Base-by-base conservation (phyloP, 2,113 vertebrate species). In the Bubo blakistoni region DNA sequence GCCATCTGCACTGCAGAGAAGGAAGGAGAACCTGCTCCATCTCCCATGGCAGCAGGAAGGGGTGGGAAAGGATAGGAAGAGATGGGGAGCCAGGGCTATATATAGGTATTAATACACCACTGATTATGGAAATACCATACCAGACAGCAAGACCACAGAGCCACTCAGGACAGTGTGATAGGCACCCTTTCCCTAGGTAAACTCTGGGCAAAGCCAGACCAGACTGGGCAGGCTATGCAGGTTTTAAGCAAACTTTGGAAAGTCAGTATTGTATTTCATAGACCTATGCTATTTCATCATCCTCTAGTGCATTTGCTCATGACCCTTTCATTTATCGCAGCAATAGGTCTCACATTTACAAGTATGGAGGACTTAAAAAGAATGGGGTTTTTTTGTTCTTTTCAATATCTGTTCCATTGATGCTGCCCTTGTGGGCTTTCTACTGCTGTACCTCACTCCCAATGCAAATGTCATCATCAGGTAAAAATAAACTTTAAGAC, bases 401-500 rank as follows among this genome's bases (percentile, higher is more conserved):
- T 95, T 94, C 95, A 94, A 69, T 94, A 85, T 92, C 92, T 82
- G 36, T 87, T 95, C 89, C 58, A 66, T 59, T 89, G 95, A 88
- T 91, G 91, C 89, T 92, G 70, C 66, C 86, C 94, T 94, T 82
- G 84, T 92, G 95, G 92, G 95, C 91, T 95, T 92, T 95, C 92
- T 94, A 29, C 74, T 70, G 89, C 89, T 85, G 73, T 88, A 91
- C 91, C 86, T 87, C 88, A 73, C 91, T 96, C 95, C 91, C 95
- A 97, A 96, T 94, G 96, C 96, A 97, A 96, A 97, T 97, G 89
- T 95, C 95, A 97, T 95, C 95, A 94, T 96, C 94, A 96, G 87
- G 91, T 97, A 91, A 96, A 97, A 96, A 97, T 91, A 96, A 97
- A 95, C 89, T 81, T 80, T 91, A 91, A 96, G 84, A 74, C 91